A percentile compares a stretch with the other conserved stretches of the same genome.
Evolutionary conservation across 2,113 vertebrate genomes (phyloP).

Genomic region (Pseudolaguvia tuberculata): DNA sequence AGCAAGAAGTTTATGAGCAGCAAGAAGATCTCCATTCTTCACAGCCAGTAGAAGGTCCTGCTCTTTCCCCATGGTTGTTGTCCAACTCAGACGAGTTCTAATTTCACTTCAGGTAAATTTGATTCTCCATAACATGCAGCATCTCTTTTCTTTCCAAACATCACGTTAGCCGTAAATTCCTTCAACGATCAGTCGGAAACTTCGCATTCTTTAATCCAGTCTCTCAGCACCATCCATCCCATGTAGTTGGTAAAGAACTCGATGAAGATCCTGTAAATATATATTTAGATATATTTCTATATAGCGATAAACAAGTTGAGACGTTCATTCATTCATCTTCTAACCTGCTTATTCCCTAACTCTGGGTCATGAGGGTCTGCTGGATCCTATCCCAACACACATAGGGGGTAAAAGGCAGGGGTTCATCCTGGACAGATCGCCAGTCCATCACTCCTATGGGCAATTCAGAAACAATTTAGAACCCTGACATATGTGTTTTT

Average conservation of each 20-base stretch:
- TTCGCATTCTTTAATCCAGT: neutral
- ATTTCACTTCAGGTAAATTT: conserved; percentile 25
- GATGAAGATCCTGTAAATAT: neutral
- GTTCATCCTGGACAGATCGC: too few species aligned
- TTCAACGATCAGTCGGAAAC: neutral
- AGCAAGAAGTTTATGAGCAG: conserved; percentile 66
- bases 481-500: too few species aligned
- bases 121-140: conserved; percentile 7
- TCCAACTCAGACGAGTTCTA: conserved; percentile 30
- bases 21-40: conserved; percentile 67
- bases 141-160: conserved; percentile 2
- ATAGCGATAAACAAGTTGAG: neutral
- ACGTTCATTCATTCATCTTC: too few species aligned
- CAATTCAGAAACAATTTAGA: too few species aligned
- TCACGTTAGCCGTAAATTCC: neutral
- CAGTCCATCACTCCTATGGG: too few species aligned
- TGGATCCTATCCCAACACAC: too few species aligned
- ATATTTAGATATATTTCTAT: too few species aligned
- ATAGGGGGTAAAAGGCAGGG: too few species aligned
- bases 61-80: conserved; percentile 65
- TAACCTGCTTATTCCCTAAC: too few species aligned
- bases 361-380: too few species aligned
- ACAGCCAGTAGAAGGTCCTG: conserved; percentile 70
- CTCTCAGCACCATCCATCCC: neutral
- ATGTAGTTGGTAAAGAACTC: neutral